phyloP scores from a whole-genome alignment of 2,113 vertebrate genomes.

The Protobothrops mucrosquamatus region DNA sequence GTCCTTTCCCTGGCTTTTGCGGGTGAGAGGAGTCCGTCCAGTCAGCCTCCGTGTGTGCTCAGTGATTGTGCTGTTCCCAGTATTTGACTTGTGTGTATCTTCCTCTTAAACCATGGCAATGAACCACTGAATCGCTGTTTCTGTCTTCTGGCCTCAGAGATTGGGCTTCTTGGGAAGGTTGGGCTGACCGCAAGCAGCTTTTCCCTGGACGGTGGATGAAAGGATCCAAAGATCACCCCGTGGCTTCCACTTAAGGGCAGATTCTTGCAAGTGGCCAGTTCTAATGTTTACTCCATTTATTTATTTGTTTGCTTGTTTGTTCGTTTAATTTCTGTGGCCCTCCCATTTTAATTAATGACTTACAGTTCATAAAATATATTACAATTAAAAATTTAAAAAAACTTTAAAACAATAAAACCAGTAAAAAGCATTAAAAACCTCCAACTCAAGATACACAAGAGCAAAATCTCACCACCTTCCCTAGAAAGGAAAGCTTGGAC shows the following conservation, averaged over 20 bases:
- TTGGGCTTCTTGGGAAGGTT: neutral
- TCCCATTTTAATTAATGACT: neutral
- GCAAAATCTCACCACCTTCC: too few relatives aligned
- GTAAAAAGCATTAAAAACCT: too few relatives aligned
- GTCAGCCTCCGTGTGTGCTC: neutral
- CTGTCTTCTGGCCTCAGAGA: neutral
- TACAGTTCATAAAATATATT: neutral
- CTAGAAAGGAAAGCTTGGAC: too few relatives aligned
- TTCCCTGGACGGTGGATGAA: neutral
- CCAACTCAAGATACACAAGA: too few relatives aligned
- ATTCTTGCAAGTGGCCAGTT: neutral
- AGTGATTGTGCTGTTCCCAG: neutral
- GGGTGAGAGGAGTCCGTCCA: neutral
- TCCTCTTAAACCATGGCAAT: conserved; percentile 45
- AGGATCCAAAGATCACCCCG: neutral
- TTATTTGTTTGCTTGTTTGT: neutral
- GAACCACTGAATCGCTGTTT: conserved; percentile 37
- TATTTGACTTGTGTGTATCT: conserved; percentile 24
- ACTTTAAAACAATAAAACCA: too few relatives aligned
- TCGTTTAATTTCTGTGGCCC: too few relatives aligned
- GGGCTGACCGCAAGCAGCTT: neutral
- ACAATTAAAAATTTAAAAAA: too few relatives aligned
- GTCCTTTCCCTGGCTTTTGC: neutral
- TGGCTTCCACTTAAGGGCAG: neutral
- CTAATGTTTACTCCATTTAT: neutral